Conservation (phyloP, 2,113 vertebrate genomes). For the Melanotaenia duboulayi region DNA sequence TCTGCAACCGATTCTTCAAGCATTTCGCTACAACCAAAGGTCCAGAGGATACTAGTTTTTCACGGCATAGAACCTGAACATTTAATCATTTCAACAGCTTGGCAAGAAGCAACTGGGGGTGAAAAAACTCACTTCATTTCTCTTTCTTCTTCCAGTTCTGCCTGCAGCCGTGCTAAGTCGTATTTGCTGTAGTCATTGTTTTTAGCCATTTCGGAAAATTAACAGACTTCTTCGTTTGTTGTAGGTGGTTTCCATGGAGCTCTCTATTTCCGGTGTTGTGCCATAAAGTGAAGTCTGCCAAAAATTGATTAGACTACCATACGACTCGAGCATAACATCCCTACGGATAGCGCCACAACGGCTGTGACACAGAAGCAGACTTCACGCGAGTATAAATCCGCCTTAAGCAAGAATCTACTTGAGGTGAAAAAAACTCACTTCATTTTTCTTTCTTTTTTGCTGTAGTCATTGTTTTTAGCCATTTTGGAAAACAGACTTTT, state of each 20-base stretch:
- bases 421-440: constrained; percentile 64
- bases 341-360: too few species aligned
- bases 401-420: background rate
- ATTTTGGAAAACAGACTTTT: constrained; percentile 3
- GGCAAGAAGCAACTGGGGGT: background rate
- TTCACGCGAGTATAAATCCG: too few species aligned
- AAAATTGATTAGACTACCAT: too few species aligned
- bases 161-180: constrained; percentile 53
- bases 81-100: too few species aligned
- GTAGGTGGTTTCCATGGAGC: constrained; percentile 57
- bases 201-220: constrained; percentile 43
- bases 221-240: constrained; percentile 37
- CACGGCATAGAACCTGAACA: background rate
- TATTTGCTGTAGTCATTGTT: constrained; percentile 51
- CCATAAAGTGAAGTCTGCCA: too few species aligned
- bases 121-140: constrained; percentile 72
- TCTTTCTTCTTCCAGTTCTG: constrained; percentile 74
- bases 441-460: constrained; percentile 71
- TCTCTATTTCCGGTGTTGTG: constrained; percentile 46
- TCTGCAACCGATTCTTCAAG: constrained; percentile 76
- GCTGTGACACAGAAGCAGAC: too few species aligned
- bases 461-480: constrained; percentile 51
- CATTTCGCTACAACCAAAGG: constrained; percentile 67
- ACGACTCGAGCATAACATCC: too few species aligned
- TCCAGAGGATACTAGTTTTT: background rate